Evolutionary conservation across 2,888 invertebrate genomes (phyloP).

Genomic region (Trichogramma dendrolimi): DNA sequence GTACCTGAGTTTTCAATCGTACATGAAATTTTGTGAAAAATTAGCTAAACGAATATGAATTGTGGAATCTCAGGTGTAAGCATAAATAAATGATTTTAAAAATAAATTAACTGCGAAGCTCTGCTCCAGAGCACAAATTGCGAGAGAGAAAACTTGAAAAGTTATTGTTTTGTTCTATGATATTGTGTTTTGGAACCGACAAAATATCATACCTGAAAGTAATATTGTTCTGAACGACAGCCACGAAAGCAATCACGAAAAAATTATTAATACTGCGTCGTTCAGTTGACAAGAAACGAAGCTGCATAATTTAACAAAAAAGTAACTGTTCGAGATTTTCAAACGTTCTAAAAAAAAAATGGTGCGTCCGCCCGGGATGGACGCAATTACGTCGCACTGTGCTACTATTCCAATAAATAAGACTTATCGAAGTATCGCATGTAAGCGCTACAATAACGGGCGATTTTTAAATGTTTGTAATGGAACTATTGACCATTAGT

Average conservation of each 20-base stretch:
- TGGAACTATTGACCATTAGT: constrained; percentile 10
- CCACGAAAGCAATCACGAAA: constrained; percentile 13
- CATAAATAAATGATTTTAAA: constrained; percentile 20
- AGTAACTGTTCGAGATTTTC: constrained; percentile 26
- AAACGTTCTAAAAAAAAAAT: constrained; percentile 4
- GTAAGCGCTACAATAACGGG: constrained; percentile 13
- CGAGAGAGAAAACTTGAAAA: constrained; percentile 23
- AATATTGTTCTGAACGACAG: background rate
- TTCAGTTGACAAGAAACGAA: constrained; percentile 6
- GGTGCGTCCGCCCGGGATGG: constrained; percentile 29
- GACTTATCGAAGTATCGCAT: constrained; percentile 3
- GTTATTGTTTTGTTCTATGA: constrained; percentile 8
- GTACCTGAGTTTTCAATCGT: constrained; percentile 20
- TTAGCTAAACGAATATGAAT: constrained; percentile 11
- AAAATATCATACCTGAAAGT: constrained; percentile 12
- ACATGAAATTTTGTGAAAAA: constrained; percentile 13
- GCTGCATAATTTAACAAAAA: constrained; percentile 5
- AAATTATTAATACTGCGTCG: constrained; percentile 8
- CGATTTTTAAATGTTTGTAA: constrained; percentile 22
- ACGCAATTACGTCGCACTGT: constrained; percentile 11
- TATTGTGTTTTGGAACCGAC: constrained; percentile 1
- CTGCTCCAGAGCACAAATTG: constrained; percentile 10
- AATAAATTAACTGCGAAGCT: constrained; percentile 15
- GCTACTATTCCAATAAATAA: constrained; percentile 7
- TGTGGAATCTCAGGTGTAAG: constrained; percentile 12